phyloP scores from a whole-genome alignment of 2,113 vertebrate species.

The Prunella himalayana region DNA sequence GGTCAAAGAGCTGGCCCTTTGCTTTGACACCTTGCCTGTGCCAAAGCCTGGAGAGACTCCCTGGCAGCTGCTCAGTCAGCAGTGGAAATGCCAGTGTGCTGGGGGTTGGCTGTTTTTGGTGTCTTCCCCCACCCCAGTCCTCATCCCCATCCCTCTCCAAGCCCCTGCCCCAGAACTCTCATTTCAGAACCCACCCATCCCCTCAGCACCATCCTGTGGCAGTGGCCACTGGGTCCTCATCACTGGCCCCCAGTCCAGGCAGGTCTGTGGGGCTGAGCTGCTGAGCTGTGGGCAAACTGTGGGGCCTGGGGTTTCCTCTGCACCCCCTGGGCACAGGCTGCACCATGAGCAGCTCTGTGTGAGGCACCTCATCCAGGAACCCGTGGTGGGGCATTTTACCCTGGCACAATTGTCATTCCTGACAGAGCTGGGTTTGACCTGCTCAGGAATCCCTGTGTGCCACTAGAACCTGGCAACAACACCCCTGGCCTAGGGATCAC shows the following conservation, averaged over 20 bases:
- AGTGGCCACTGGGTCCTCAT: neutral
- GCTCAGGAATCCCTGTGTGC: neutral
- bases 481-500: neutral
- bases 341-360: neutral
- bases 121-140: neutral
- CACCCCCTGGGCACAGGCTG: neutral
- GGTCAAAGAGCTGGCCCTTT: neutral
- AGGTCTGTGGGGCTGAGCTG: neutral
- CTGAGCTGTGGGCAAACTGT: neutral
- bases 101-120: neutral
- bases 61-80: neutral
- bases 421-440: neutral
- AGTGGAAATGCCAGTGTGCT: neutral
- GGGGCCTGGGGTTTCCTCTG: neutral
- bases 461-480: neutral
- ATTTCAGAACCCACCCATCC: neutral
- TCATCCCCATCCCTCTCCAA: neutral
- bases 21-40: neutral
- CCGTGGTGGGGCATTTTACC: neutral
- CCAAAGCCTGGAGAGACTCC: neutral
- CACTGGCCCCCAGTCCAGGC: neutral
- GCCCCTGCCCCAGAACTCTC: neutral
- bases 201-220: neutral
- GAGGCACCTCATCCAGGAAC: neutral
- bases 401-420: neutral